A percentile compares a stretch with the other conserved stretches of the same genome.
phyloP scores from a whole-genome alignment of 2,113 vertebrate genomes.

The Malurus melanocephalus region DNA sequence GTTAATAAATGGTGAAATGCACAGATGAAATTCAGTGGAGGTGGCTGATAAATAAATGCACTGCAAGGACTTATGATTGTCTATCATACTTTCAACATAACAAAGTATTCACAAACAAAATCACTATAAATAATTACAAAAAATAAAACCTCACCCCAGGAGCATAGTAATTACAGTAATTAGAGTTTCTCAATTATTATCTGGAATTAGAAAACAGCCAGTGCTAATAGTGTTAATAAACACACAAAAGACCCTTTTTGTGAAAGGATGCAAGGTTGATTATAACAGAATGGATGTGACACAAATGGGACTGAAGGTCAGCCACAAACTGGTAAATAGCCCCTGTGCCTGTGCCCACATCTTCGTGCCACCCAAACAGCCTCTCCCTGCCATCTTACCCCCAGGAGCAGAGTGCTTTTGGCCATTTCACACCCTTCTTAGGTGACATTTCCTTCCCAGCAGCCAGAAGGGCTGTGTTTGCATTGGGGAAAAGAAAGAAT shows the following conservation, averaged over 20 bases:
- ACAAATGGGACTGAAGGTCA: neutral
- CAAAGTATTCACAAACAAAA: slow-evolving; percentile 15
- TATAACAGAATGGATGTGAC: neutral
- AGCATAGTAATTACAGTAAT: slow-evolving; percentile 51
- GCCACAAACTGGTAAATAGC: neutral
- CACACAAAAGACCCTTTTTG: slow-evolving; percentile 9
- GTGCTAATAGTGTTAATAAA: slow-evolving; percentile 53
- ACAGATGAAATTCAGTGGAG: neutral
- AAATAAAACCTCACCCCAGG: slow-evolving; percentile 35
- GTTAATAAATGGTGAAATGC: slow-evolving; percentile 19
- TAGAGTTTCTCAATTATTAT: slow-evolving; percentile 45
- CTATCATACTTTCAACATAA: slow-evolving; percentile 12
- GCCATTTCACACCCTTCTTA: neutral
- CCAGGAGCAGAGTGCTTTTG: neutral
- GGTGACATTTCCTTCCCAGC: neutral
- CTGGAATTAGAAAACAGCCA: slow-evolving; percentile 21
- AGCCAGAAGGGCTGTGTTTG: neutral
- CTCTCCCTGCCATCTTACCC: neutral
- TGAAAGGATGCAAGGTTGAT: neutral
- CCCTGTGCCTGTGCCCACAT: rapidly evolving
- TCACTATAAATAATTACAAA: slow-evolving; percentile 19
- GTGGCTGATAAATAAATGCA: neutral
- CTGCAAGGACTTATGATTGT: neutral
- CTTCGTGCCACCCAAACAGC: neutral
- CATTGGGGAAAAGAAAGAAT: neutral